Percentiles rank a stretch among this genome's conserved stretches.
Evolutionary conservation across 2,888 invertebrate species (phyloP).

Genomic region (Eupsilia transversa): DNA sequence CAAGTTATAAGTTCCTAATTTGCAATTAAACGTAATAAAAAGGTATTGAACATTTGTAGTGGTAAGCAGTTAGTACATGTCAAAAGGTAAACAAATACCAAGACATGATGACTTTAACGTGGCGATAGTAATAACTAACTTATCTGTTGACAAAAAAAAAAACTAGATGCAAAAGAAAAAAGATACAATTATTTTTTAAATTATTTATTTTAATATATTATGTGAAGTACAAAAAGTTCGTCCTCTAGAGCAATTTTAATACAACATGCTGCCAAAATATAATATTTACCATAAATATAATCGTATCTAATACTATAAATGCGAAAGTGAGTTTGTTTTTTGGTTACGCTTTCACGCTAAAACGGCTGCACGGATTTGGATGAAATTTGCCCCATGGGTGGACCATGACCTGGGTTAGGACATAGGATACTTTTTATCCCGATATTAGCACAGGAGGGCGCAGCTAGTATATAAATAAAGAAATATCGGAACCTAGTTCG

Average conservation of each 20-base stretch:
- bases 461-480: constrained; percentile 23
- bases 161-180: neutral
- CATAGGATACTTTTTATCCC: too few relatives aligned
- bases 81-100: neutral
- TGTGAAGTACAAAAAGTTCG: constrained; percentile 27
- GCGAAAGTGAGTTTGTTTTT: too few relatives aligned
- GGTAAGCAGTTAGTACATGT: neutral
- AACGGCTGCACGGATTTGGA: too few relatives aligned
- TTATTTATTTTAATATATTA: constrained; percentile 19
- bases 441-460: too few relatives aligned
- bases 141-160: neutral
- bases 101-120: constrained; percentile 3
- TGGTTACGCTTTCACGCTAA: too few relatives aligned
- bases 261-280: constrained; percentile 32
- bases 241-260: constrained; percentile 30
- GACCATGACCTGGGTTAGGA: too few relatives aligned
- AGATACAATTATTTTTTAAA: neutral
- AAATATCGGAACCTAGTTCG: constrained; percentile 21
- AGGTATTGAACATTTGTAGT: neutral
- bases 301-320: too few relatives aligned
- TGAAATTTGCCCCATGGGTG: too few relatives aligned
- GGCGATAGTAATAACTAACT: neutral
- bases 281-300: constrained; percentile 30
- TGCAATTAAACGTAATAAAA: neutral
- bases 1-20: constrained; percentile 3